Evolutionary conservation across 2,888 invertebrate genomes (phyloP).

Genomic region (Tubulanus polymorphus): DNA sequence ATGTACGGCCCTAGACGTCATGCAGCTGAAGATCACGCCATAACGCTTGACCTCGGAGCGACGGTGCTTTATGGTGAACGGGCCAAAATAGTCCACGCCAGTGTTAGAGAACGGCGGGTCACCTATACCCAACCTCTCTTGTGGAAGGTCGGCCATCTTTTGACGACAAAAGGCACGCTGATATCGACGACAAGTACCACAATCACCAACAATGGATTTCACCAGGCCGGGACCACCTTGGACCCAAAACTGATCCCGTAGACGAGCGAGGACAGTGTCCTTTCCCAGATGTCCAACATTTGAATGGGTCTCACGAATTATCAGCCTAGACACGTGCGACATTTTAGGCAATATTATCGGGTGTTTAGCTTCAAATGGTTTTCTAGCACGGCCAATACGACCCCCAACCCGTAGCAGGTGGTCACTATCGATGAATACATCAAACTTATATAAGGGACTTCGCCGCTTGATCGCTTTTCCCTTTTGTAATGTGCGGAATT

Average conservation of each 20-base stretch:
- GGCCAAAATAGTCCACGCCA: constrained; percentile 16
- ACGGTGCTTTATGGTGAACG: constrained; percentile 14
- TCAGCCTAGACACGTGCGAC: constrained; percentile 1
- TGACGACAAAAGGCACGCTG: constrained; percentile 1
- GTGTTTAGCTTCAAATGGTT: constrained; percentile 2
- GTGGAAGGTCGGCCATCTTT: constrained; percentile 17
- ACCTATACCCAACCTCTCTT: constrained; percentile 6
- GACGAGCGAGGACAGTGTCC: background rate
- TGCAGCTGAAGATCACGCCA: constrained; percentile 19
- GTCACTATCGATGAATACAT: background rate
- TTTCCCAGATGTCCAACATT: constrained; percentile 1
- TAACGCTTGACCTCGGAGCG: constrained; percentile 13
- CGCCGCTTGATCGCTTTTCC: background rate
- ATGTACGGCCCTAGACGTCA: constrained; percentile 13
- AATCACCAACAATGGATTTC: constrained; percentile 2
- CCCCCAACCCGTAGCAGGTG: background rate
- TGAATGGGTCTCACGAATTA: background rate
- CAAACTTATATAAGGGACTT: background rate
- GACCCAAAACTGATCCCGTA: constrained; percentile 5
- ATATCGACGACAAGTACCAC: constrained; percentile 11
- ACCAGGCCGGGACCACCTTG: background rate
- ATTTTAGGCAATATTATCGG: constrained; percentile 6
- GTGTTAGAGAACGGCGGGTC: constrained; percentile 12
- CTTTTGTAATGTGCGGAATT: background rate
- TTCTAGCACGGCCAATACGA: background rate